These are phyloP conservation scores for Gymnocheta viridis DNA, from an alignment of 2,888 invertebrate genomes.

Conservation along the genomic window DNA sequence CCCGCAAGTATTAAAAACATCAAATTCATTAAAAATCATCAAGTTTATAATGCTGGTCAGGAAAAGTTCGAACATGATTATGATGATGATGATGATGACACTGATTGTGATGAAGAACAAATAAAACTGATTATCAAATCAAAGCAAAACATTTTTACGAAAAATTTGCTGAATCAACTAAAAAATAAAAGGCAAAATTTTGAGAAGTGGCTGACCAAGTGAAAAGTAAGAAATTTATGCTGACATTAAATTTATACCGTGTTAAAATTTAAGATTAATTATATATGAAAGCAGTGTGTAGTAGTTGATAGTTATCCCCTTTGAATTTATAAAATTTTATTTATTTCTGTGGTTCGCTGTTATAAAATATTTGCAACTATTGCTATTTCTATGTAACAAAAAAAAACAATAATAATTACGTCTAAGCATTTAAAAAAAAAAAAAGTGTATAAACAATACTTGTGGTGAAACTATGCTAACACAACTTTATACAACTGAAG, in stretches of 20 bases:
- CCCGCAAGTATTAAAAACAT: constrained; percentile 34
- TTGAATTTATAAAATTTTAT: neutral
- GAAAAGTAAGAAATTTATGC: neutral
- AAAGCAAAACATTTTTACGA: constrained; percentile 29
- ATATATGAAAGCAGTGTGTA: neutral
- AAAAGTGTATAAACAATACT: neutral
- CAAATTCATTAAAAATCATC: constrained; percentile 41
- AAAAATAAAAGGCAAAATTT: constrained; percentile 11
- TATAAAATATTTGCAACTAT: constrained; percentile 24
- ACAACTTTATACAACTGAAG: constrained; percentile 80
- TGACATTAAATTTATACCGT: neutral
- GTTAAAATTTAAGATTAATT: neutral
- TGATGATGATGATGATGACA: constrained; percentile 15
- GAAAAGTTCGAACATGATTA: constrained; percentile 11
- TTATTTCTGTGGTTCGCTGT: neutral
- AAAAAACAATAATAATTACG: neutral
- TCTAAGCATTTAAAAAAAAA: neutral
- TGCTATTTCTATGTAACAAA: neutral
- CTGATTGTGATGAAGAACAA: constrained; percentile 50
- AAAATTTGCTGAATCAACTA: neutral
- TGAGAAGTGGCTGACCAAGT: constrained; percentile 25
- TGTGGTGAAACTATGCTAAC: constrained; percentile 78
- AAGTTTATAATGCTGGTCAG: constrained; percentile 21
- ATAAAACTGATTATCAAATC: constrained; percentile 53
- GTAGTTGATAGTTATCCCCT: neutral